Evolutionary conservation across 1,140 invertebrate genomes (phyloP).

Genomic region (Laodelphax striatellus): DNA sequence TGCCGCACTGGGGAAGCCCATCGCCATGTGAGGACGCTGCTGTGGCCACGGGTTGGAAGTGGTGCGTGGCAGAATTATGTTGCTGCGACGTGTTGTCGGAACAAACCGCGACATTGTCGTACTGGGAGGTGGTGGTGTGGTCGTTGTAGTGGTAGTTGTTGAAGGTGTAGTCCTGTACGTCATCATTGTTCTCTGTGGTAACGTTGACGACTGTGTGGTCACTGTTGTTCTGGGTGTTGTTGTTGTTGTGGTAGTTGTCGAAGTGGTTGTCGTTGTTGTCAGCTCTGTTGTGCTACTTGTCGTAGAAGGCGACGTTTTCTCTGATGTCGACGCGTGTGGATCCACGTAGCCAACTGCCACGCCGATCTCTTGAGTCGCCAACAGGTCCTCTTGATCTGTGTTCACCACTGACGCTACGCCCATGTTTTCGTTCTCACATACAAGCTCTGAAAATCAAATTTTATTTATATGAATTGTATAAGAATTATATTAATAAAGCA

Average conservation of each 20-base stretch:
- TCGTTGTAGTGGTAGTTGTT: constrained; percentile 23
- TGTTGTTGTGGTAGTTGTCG: constrained; percentile 21
- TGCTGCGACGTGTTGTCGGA: constrained; percentile 28
- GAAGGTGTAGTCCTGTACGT: constrained; percentile 22
- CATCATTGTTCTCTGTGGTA: neutral
- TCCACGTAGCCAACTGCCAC: constrained; percentile 25
- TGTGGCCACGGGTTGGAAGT: constrained; percentile 15
- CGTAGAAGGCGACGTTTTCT: constrained; percentile 17
- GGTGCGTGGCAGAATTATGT: constrained; percentile 16
- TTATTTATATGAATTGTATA: neutral
- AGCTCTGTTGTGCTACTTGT: constrained; percentile 13
- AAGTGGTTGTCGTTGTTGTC: constrained; percentile 21
- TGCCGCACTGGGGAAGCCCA: constrained; percentile 43
- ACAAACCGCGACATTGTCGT: constrained; percentile 25
- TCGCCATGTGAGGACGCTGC: constrained; percentile 53
- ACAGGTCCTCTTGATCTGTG: constrained; percentile 37
- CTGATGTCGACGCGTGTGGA: constrained; percentile 16
- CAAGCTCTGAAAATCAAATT: constrained; percentile 30
- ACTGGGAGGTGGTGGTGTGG: constrained; percentile 26
- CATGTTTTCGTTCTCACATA: constrained; percentile 30
- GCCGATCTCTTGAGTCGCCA: constrained; percentile 19
- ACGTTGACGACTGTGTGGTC: neutral
- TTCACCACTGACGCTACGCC: constrained; percentile 43
- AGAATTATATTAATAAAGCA: neutral
- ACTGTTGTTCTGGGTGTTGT: constrained; percentile 3